Evolutionary conservation across 2,797 vertebrate species (phyloP).

Genomic region (Thalassophryne amazonica): DNA sequence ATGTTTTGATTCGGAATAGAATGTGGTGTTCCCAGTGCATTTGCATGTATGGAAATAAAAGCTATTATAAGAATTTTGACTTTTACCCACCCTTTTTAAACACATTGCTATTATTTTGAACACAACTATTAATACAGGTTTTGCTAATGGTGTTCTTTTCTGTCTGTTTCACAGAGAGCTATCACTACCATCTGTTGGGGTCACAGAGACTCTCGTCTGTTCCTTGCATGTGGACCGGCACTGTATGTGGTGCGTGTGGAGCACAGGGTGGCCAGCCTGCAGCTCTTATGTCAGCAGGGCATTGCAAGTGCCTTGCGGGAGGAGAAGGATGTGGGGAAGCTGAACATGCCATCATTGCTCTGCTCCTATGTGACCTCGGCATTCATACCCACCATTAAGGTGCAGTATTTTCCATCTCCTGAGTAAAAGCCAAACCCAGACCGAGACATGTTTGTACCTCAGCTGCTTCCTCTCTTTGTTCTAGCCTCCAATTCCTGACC

Average conservation of each 20-base stretch:
- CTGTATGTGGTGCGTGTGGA: constrained; percentile 95
- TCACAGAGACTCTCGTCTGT: constrained; percentile 94
- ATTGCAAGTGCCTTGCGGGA: constrained; percentile 92
- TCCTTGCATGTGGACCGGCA: constrained; percentile 92
- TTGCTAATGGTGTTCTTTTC: neutral
- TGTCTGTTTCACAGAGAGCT: constrained; percentile 81
- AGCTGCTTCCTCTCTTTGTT: constrained; percentile 49
- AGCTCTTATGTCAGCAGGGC: constrained; percentile 94
- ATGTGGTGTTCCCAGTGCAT: no score
- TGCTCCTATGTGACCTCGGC: constrained; percentile 96
- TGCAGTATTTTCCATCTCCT: constrained; percentile 41
- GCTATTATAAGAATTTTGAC: no score
- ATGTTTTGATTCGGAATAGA: no score
- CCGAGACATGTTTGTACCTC: constrained; percentile 15
- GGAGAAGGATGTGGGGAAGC: constrained; percentile 94
- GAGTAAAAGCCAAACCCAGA: constrained; percentile 13
- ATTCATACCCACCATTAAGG: constrained; percentile 98
- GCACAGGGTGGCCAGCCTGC: constrained; percentile 93
- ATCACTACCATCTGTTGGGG: constrained; percentile 99
- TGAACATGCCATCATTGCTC: constrained; percentile 93
- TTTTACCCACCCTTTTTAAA: no score
- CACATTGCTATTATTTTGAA: no score
- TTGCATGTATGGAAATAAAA: no score
- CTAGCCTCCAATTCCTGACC: constrained; percentile 98
- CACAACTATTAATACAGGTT: neutral